Conservation (phyloP, 1,140 invertebrate genomes). For the Caenorhabditis latens region DNA sequence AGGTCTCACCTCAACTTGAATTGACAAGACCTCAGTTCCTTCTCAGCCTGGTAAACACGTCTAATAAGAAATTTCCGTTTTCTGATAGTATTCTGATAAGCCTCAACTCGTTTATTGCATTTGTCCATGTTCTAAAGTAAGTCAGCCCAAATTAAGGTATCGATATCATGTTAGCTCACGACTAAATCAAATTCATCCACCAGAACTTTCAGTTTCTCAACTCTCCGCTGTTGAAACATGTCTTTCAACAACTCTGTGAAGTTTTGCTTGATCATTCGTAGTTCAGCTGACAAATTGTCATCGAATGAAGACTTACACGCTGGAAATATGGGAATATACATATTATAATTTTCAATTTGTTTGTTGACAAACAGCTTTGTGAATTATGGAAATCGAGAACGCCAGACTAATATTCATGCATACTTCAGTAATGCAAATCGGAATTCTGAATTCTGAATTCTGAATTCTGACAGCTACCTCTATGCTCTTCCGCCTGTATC, state of each 20-base stretch:
- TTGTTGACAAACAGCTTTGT: too few species aligned
- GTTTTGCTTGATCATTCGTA: background rate
- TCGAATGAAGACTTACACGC: conserved; percentile 21
- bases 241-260: background rate
- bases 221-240: conserved; percentile 18
- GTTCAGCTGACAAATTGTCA: conserved; percentile 14
- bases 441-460: too few species aligned
- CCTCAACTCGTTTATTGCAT: conserved; percentile 8
- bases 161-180: background rate
- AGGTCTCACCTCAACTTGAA: conserved; percentile 11
- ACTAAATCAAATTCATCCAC: conserved; percentile 26
- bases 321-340: background rate
- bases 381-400: too few species aligned
- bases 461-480: conserved; percentile 2
- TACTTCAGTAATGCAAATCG: too few species aligned
- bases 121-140: background rate
- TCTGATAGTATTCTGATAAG: background rate
- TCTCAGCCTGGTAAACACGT: background rate
- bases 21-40: conserved; percentile 20
- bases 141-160: background rate
- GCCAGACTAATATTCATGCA: too few species aligned
- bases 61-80: background rate
- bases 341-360: too few species aligned
- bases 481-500: conserved; percentile 35
- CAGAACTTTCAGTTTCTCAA: conserved; percentile 31